Evolutionary conservation across 2,113 vertebrate species (phyloP).

Genomic region (Marmota flaviventris): DNA sequence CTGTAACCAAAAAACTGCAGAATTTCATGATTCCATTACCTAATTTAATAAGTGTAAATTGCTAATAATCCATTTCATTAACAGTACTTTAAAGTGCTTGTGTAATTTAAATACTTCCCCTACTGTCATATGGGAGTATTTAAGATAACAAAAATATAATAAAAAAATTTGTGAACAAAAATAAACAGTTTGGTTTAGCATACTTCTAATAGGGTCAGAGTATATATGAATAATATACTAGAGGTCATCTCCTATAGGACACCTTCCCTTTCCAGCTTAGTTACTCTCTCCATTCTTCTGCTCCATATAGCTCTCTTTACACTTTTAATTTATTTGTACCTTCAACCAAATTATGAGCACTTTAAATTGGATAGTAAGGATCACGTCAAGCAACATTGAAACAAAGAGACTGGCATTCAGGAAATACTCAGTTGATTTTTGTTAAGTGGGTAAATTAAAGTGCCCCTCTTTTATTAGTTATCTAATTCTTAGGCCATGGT

Average conservation of each 20-base stretch:
- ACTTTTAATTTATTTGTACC: background rate
- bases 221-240: background rate
- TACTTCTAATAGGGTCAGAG: background rate
- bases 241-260: background rate
- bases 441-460: background rate
- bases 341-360: background rate
- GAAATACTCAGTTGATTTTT: background rate
- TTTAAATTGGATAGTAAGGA: background rate
- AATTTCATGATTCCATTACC: background rate
- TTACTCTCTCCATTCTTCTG: background rate
- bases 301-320: background rate
- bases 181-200: background rate
- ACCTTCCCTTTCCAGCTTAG: background rate
- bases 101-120: background rate
- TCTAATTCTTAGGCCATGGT: background rate
- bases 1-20: background rate
- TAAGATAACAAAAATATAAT: background rate
- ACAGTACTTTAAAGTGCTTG: background rate
- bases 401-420: background rate
- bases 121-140: background rate
- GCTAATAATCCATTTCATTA: background rate
- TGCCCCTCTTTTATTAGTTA: background rate
- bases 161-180: background rate
- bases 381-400: background rate
- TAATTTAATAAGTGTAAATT: constrained; percentile 31